Evolutionary conservation across 2,113 vertebrate genomes (phyloP), one percentile per base, ranked within the genome.

Genomic region (Motacilla alba): DNA sequence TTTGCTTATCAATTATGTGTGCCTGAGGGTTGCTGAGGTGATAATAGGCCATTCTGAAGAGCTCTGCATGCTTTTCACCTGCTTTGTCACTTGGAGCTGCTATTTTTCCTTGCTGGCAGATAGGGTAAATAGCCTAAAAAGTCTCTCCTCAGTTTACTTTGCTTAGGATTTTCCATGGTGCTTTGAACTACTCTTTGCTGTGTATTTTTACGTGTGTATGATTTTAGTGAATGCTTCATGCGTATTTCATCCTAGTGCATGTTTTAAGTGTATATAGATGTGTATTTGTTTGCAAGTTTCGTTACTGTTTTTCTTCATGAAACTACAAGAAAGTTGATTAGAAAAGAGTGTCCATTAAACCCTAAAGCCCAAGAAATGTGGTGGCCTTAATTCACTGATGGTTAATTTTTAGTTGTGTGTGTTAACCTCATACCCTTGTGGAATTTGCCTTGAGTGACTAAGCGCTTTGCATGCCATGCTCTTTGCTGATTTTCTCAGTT

Each of bases 371-470:
- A 87, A 67, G 64, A 83, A 88, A 77, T 28, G 39, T n/a, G 15
- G 35, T 92, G 47, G 19, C 60, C 73, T 87, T 89, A 72, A 90
- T 88, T 78, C 60, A 87, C 35, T 3, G 4, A 58, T 69, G 41
- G 58, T 91, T 93, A 88, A 88, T 79, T 92, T 92, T 94, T 80
- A 92, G 86, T 92, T 88, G 12, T 77, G 53, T 80, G 22, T 6
- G 1, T 62, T 86, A 79, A 86, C 90, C 43, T 90, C 67, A 77
- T 85, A 46, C 4, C 68, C 33, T 28, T 49, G 37, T 50, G 63
- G 79, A 46, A 63, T 92, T 88, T 79, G 41, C 88, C 67, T 62
- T 41, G 21, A 90, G 21, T 80, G 46, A 58, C 55, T 77, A 46
- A 53, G 28, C 9, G 50, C 50, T 92, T 76, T 69, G 53, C 31